These are phyloP conservation scores for Ophion costatus DNA, from an alignment of 2,888 invertebrate species.

Conservation along the genomic window DNA sequence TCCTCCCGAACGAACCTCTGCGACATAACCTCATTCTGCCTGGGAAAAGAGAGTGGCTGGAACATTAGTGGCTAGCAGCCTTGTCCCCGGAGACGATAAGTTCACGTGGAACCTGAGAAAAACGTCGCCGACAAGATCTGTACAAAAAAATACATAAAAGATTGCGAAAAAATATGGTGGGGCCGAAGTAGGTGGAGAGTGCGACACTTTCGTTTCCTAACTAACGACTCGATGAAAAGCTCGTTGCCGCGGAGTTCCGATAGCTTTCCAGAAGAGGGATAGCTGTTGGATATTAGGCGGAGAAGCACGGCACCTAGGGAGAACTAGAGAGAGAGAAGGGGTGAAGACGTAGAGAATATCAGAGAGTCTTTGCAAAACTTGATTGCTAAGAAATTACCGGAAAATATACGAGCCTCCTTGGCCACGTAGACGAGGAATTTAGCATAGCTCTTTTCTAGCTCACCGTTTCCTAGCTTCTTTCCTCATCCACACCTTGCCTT, in stretches of 20 bases:
- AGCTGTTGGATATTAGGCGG: conserved; percentile 73
- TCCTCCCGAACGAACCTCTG: not conserved
- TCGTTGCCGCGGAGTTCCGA: conserved; percentile 75
- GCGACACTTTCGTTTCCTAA: conserved; percentile 71
- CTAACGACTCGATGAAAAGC: conserved; percentile 83
- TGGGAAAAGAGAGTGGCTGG: conserved; percentile 4
- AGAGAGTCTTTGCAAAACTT: conserved; percentile 63
- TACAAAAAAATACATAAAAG: conserved; percentile 20
- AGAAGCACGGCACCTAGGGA: conserved; percentile 1
- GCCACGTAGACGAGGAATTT: conserved; percentile 45
- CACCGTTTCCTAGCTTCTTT: conserved; percentile 22
- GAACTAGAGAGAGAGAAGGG: conserved; percentile 36
- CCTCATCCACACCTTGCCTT: conserved; percentile 38
- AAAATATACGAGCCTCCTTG: conserved; percentile 72
- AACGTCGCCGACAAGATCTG: conserved; percentile 41
- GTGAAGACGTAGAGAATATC: conserved; percentile 27
- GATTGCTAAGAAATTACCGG: conserved; percentile 82
- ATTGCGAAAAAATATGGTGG: conserved; percentile 48
- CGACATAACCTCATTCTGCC: not conserved
- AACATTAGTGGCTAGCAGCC: conserved; percentile 69
- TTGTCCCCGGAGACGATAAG: conserved; percentile 67
- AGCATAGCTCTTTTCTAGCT: conserved; percentile 50
- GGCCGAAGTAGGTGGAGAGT: conserved; percentile 39
- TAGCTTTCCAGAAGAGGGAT: conserved; percentile 62
- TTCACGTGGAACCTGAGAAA: conserved; percentile 49